These are phyloP conservation scores for Rapana venosa DNA, from an alignment of 2,888 invertebrate genomes.

Conservation along the genomic window DNA sequence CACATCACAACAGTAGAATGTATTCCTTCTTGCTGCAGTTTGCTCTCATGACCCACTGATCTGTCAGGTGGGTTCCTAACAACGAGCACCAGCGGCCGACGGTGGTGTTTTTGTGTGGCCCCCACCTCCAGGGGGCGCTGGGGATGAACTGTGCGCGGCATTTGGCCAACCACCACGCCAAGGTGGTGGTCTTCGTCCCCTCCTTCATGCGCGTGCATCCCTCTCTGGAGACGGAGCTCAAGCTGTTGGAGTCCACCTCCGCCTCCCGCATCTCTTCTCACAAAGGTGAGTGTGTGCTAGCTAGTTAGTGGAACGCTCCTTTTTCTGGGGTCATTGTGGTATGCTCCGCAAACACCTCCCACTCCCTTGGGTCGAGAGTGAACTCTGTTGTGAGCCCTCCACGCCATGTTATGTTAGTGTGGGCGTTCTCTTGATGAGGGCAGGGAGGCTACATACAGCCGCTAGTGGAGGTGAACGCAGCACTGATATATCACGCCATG, in stretches of 20 bases:
- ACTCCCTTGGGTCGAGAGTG: too few species aligned
- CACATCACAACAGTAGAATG: too few species aligned
- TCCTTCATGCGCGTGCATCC: conserved; percentile 71
- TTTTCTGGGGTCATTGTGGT: too few species aligned
- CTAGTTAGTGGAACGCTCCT: too few species aligned
- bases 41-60: too few species aligned
- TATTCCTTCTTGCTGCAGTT: not conserved
- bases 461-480: too few species aligned
- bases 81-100: conserved; percentile 93
- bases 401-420: too few species aligned
- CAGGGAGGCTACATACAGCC: too few species aligned
- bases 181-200: conserved; percentile 83
- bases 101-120: conserved; percentile 86
- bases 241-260: conserved; percentile 81
- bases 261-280: conserved; percentile 22
- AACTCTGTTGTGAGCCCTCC: too few species aligned
- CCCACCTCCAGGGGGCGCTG: conserved; percentile 84
- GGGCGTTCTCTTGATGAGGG: too few species aligned
- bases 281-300: conserved; percentile 28
- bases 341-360: too few species aligned
- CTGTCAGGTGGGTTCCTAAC: conserved; percentile 80
- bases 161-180: conserved; percentile 87
- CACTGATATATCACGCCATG: too few species aligned
- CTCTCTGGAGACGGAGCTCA: conserved; percentile 83
- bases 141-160: conserved; percentile 87